Conservation (phyloP, 2,888 invertebrate genomes). For the Sycophila texana region DNA sequence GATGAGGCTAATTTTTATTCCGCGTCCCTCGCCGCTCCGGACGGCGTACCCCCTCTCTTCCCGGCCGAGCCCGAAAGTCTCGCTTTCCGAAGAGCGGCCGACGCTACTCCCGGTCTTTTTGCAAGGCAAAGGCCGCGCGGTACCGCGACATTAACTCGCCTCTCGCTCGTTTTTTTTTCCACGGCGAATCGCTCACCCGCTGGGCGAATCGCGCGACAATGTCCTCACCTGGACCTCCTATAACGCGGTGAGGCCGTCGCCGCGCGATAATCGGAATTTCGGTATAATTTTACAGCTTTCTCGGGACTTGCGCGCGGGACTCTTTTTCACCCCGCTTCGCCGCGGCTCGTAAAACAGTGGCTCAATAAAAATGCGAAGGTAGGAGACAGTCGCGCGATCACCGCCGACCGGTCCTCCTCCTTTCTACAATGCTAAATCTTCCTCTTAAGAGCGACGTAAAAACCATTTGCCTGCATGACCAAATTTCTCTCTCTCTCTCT, state of each 20-base stretch:
- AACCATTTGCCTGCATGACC: not conserved
- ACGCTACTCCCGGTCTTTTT: slow-evolving; percentile 10
- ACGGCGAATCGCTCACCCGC: slow-evolving; percentile 60
- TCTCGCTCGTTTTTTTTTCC: not conserved
- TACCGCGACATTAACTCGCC: not conserved
- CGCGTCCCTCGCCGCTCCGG: slow-evolving; percentile 35
- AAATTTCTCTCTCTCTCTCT: too few relatives aligned
- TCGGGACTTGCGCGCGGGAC: not conserved
- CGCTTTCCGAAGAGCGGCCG: not conserved
- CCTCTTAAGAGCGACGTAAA: not conserved
- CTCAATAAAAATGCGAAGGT: slow-evolving; percentile 12
- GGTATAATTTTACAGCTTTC: slow-evolving; percentile 16
- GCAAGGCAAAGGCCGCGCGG: not conserved
- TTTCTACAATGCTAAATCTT: not conserved
- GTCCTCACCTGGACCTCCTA: slow-evolving; percentile 64
- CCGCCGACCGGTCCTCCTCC: too few relatives aligned
- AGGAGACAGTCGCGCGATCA: too few relatives aligned
- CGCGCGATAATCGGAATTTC: slow-evolving; percentile 15
- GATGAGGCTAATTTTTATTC: slow-evolving; percentile 62
- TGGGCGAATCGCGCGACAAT: slow-evolving; percentile 67
- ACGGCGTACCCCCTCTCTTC: not conserved
- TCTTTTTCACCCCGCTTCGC: not conserved
- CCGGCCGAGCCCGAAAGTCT: not conserved
- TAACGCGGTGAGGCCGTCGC: slow-evolving; percentile 51
- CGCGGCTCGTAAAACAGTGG: slow-evolving; percentile 25